phyloP scores from a whole-genome alignment of 1,140 invertebrate species.

The Drosophila cardini region DNA sequence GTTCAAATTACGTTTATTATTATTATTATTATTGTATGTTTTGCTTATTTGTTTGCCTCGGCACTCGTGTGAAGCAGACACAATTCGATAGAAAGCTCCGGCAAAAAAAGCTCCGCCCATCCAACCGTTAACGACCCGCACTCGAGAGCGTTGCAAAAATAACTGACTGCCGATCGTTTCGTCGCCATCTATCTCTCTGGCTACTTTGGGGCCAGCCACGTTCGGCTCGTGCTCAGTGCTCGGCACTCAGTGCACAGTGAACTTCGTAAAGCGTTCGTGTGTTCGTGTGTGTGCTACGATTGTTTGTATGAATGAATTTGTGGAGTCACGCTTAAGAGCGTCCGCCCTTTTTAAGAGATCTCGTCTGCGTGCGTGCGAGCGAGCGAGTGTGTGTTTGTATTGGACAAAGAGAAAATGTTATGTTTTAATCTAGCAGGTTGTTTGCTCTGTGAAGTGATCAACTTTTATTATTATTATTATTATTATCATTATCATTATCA shows the following conservation, averaged over 20 bases:
- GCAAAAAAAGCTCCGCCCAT: constrained; percentile 30
- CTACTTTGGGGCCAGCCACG: constrained; percentile 16
- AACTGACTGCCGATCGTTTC: constrained; percentile 49
- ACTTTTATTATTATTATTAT: constrained; percentile 63
- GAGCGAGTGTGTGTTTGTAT: neutral
- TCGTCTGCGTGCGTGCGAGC: constrained; percentile 18
- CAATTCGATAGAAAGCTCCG: constrained; percentile 23
- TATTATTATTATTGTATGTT: constrained; percentile 39
- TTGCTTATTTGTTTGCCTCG: constrained; percentile 47
- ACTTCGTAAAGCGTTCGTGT: constrained; percentile 20
- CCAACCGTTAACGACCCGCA: constrained; percentile 59
- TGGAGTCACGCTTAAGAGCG: constrained; percentile 37
- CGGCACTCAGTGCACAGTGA: too few species aligned
- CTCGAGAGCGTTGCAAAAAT: constrained; percentile 67
- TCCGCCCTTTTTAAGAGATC: constrained; percentile 45
- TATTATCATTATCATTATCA: constrained; percentile 63
- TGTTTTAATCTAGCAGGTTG: constrained; percentile 63
- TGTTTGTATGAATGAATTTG: constrained; percentile 70
- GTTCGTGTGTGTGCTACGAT: neutral
- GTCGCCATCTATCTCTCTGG: constrained; percentile 7
- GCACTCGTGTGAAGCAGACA: constrained; percentile 14
- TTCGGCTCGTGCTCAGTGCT: constrained; percentile 44
- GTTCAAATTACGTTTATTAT: constrained; percentile 81
- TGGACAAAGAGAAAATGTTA: constrained; percentile 14
- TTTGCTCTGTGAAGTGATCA: constrained; percentile 55